These are phyloP conservation scores for Gymnocephalus cernua DNA, from an alignment of 2,113 vertebrate genomes.

Conservation along the genomic window DNA sequence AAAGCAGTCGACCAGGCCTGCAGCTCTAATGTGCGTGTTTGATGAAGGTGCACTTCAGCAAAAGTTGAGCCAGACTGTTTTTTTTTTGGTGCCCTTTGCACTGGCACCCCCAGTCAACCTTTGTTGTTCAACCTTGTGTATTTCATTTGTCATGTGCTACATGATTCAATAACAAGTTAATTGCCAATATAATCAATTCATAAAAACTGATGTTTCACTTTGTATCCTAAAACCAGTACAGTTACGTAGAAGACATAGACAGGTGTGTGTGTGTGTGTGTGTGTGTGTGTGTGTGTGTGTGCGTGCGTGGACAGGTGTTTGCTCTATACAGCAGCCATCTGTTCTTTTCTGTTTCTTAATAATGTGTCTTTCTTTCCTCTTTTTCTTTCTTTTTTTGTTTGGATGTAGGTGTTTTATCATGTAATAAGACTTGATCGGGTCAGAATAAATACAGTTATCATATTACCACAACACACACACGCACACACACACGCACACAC, in stretches of 20 bases:
- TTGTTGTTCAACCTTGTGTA: no score
- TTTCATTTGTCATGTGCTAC: not conserved
- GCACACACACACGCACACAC: constrained; percentile 11
- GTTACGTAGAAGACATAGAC: constrained; percentile 24
- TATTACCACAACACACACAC: not conserved
- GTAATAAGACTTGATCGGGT: not conserved
- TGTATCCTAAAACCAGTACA: not conserved
- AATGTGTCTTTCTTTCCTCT: not conserved
- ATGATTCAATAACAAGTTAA: not conserved
- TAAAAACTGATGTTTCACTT: not conserved
- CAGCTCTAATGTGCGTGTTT: no score
- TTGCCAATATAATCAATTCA: not conserved
- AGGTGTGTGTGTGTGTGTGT: constrained; percentile 38
- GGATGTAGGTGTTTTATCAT: not conserved
- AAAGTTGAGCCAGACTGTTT: no score
- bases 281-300: constrained; percentile 33
- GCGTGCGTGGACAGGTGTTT: constrained; percentile 46
- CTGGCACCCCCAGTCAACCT: no score
- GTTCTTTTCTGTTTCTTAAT: constrained; percentile 19
- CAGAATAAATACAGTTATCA: not conserved
- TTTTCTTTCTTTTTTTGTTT: not conserved
- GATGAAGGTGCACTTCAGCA: no score
- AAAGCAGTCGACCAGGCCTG: no score
- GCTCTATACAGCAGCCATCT: constrained; percentile 45
- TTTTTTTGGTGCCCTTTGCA: no score